Evolutionary conservation across 2,888 invertebrate genomes (phyloP), one percentile per base, ranked within the genome.

Genomic region (Maniola hyperantus): DNA sequence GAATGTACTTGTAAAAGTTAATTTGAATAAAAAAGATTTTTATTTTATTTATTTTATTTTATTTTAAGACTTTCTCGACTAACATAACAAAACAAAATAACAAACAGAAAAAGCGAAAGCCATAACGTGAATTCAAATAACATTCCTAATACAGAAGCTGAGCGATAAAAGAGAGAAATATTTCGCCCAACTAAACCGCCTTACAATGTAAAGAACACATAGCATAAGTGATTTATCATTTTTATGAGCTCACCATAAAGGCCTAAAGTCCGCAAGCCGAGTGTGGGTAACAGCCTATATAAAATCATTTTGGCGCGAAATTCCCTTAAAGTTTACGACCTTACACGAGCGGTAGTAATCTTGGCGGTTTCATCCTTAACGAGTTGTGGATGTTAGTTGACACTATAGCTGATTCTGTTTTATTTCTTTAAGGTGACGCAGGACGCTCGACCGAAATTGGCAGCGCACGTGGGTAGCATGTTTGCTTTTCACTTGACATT

Each of bases 221-320:
- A 76, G 73, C 68, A 66, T 76, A 77, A 79, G 86, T 85, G 84
- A 90, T 90, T 85, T 87, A 89, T 90, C 89, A 90, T 86, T 88
- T 90, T 90, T 90, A 90, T 88, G 88, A 85, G 82, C 81, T 77
- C 60, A 79, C 87, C 87, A 88, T 89, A 89, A 87, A 87, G 81
- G 83, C 82, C 76, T 76, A 83, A 83, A 87, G 86, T 86, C 79
- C 77, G 82, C 83, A 85, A 87, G 83, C 87, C 89, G 83, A 88
- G 88, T 89, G 89, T 87, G 84, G 85, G 84, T 87, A 88, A 89
- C 85, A 85, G 87, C 88, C 88, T 87, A 85, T 87, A 88, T 87
- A 84, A 87, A 87, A 85, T 80, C 84, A 81, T 83, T 88, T 84
- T 81, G 79, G 77, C 80, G 83, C 75, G 74, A 81, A 85, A 89